These are phyloP conservation scores for Euwallacea fornicatus DNA, from an alignment of 1,140 invertebrate genomes.

Conservation along the genomic window DNA sequence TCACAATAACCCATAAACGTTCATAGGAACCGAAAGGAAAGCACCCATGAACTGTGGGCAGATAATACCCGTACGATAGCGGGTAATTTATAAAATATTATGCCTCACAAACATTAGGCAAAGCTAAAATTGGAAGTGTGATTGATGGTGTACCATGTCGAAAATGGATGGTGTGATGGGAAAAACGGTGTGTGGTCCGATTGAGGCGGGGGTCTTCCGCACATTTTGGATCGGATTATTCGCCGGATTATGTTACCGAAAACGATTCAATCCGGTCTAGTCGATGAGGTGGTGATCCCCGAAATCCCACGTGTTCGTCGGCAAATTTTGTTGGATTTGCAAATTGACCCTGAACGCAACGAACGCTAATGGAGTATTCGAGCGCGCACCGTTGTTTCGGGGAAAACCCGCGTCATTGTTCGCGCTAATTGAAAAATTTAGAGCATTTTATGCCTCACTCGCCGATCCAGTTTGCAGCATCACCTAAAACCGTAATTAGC, in stretches of 20 bases:
- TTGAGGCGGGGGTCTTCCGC: not conserved
- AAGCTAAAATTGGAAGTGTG: constrained; percentile 30
- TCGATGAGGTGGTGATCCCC: not conserved
- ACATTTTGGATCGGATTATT: not conserved
- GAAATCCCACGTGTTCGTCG: not conserved
- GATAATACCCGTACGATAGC: constrained; percentile 21
- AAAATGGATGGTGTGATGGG: constrained; percentile 28
- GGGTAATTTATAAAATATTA: constrained; percentile 34
- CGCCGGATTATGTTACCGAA: not conserved
- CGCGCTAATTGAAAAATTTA: too few relatives aligned
- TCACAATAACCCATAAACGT: not conserved
- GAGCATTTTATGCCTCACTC: too few relatives aligned
- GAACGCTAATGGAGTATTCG: not conserved
- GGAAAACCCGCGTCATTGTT: too few relatives aligned
- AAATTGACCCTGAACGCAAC: not conserved
- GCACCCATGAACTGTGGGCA: constrained; percentile 13
- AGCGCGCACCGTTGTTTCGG: too few relatives aligned
- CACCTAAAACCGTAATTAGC: constrained; percentile 8
- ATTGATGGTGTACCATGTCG: constrained; percentile 22
- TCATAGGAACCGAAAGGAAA: constrained; percentile 11
- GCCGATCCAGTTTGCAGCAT: too few relatives aligned
- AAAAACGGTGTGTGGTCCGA: constrained; percentile 23
- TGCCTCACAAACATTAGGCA: constrained; percentile 29
- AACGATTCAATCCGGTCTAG: not conserved
- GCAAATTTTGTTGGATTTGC: not conserved